Base-by-base conservation (phyloP, 2,113 vertebrate genomes). In the Oncorhynchus masou region DNA sequence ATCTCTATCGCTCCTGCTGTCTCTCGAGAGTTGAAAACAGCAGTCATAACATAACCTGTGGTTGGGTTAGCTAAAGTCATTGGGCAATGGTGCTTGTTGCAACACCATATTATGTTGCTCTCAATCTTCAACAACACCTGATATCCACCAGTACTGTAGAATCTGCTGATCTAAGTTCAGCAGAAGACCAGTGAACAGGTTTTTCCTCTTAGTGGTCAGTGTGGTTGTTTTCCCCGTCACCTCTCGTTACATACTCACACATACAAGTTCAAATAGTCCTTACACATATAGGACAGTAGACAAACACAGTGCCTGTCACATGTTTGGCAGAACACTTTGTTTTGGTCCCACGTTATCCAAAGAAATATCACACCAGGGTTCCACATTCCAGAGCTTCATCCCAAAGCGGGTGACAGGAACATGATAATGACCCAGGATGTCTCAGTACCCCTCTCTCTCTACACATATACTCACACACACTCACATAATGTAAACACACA, bases 241-340 rank as follows among this genome's bases (percentile, higher is more conserved):
- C 79, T 54, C 75, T 76, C 76, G 70, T 45, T 73, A 80, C 78
- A 74, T 7, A 62, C 51, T 76, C 29, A 79, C 82, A 87, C 79
- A 79, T 73, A 65, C 13, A 22, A 22, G 64, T 66, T 66, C 65
- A 67, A 29, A 67, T 7, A 25, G 25, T 5, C 62, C 39, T n/a
- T 11, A 8, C 22, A 64, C 62, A 45, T 45, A 45, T 12, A 45
- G 39, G 39, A 31, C 68, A 70, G 68, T 12, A 70, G 20, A n/a
- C 39, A 70, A 70, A n/a, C 31, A n/a, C 68, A 31, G 12, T 68
- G 4, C 19, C 66, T 68, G 11, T 19, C 39, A 45, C 68, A 11
- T 39, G 31, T 48, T 34, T 20, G 34, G 12, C n/a, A 25, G 60
- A n/a, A 34, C 67, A 68, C 29, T 34, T 68, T 8, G 31, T 19